Base-by-base conservation (phyloP, 2,113 vertebrate species). In the Rhipidura dahli region DNA sequence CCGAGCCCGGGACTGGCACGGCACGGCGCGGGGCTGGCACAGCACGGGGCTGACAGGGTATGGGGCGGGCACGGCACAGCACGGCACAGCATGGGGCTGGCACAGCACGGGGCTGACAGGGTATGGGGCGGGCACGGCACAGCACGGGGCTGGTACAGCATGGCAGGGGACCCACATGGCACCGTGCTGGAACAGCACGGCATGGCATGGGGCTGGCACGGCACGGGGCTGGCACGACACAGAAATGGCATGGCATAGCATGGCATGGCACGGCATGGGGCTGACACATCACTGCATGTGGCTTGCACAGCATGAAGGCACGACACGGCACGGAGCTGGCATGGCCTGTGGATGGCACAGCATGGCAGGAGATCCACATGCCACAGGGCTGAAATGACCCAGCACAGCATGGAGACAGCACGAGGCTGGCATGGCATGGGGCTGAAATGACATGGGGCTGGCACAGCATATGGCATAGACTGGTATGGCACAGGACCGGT, bases 131-230 rank as follows among this genome's bases (percentile, higher is more conserved):
- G 39, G 40, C 35, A 39, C 2, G 4, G 56, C 28, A 39, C 3
- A 5, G 64, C 23, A 40, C 2, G 10, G 28, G 30, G 28, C 50
- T 53, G 30, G 37, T 22, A 30, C 5, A 3, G 18, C 22, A 42
- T 4, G 3, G 22, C 9, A 9, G 3, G 3, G 63, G 40, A 24
- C 42, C 2, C n/a, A 37, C 57, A 59, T 17, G 57, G 35, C 57
- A 60, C 22, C 10, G 57, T 2, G 7, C 57, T 37, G 35, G 35
- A 12, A 71, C 6, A 12, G 15, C 35, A 35, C n/a, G 24, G 56
- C 20, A 56, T 3, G 2, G 35, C 28, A 24, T 5, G 6, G 10
- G 47, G 14, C 10, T 16, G 23, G 7, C 9, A 56, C 1, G 4
- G 23, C 39, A n/a, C 4, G 8, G 16, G 12, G 12, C 28, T 72